Evolutionary conservation across 2,888 invertebrate species (phyloP), one percentile per base, ranked within the genome.

Genomic region (Aphidoletes aphidimyza): DNA sequence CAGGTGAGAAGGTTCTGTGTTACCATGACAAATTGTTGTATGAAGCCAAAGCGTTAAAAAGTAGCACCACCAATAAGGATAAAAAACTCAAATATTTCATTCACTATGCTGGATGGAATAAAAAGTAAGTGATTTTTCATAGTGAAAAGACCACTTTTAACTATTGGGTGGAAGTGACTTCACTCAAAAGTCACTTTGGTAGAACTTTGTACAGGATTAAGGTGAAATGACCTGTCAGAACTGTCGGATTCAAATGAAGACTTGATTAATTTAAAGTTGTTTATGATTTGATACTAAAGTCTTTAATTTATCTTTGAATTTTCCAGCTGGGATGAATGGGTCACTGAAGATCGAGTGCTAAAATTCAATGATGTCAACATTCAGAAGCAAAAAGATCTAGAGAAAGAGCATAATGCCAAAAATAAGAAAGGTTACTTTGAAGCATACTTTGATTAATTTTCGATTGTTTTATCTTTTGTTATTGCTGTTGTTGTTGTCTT

Each of bases 101-200:
- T 86, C 98, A 98, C 90, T 98, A 98, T 89, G 97, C 97, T 86
- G 98, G 98, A 0, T 98, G 98, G 98, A 98, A 97, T 89, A 98
- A 98, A 91, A 98, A 97, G 97, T 98, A 92, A 91, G 92, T 86
- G n/a, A n/a, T n/a, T n/a, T n/a, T n/a, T n/a, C n/a, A n/a, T n/a
- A n/a, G n/a, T n/a, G n/a, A n/a, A n/a, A n/a, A n/a, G n/a, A n/a
- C n/a, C n/a, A n/a, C n/a, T n/a, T n/a, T n/a, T n/a, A n/a, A n/a
- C n/a, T n/a, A n/a, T n/a, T n/a, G n/a, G n/a, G n/a, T n/a, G n/a
- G n/a, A n/a, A n/a, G n/a, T n/a, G n/a, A n/a, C n/a, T n/a, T n/a
- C n/a, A n/a, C n/a, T n/a, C n/a, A n/a, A n/a, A n/a, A n/a, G n/a
- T n/a, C n/a, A n/a, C n/a, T n/a, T n/a, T n/a, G n/a, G n/a, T n/a